Evolutionary conservation across 1,140 invertebrate genomes (phyloP), one percentile per base, ranked within the genome.

Genomic region (Bombus cullumanus): DNA sequence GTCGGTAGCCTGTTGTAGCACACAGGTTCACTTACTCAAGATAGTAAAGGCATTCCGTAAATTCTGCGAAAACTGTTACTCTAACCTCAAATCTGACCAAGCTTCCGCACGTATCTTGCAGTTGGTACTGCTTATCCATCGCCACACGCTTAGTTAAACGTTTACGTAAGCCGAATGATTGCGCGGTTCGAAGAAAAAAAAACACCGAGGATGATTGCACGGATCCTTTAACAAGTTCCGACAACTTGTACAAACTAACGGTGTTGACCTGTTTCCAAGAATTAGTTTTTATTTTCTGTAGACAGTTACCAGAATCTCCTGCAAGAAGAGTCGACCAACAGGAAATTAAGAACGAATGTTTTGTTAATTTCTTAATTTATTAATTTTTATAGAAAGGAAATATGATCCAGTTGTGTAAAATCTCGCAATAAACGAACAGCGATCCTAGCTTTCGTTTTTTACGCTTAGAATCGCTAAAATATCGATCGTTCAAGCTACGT

Each of bases 391-490:
- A 9, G n/a, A 31, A 64, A 31, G 12, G 13, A 31, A 64, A n/a
- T 5, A 13, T 0, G n/a, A 64, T 59, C 25, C 9, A 28, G 9
- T 12, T 1, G 22, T 12, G 57, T 59, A 12, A 59, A 28, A 59
- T 59, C 25, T 59, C 57, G 25, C 57, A 10, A 59, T 59, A 59
- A 25, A 28, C 25, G 8, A 57, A 9, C 18, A 28, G 2, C 22
- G 22, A 25, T 57, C 8, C 53, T 47, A 57, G 22, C 57, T 25
- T 25, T 28, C 3, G 22, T 0, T 25, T 59, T 28, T 9, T 25
- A 0, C 22, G n/a, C n/a, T n/a, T 0, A 9, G 8, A 59, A 59
- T 59, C 25, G 25, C 0, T 59, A 3, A 10, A 59, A 3, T 12
- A 59, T 59, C 18, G 25, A 3, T 59, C 57, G 25, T 28, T 59